Conservation (phyloP, 2,113 vertebrate genomes). For the Glaucidium brasilianum region DNA sequence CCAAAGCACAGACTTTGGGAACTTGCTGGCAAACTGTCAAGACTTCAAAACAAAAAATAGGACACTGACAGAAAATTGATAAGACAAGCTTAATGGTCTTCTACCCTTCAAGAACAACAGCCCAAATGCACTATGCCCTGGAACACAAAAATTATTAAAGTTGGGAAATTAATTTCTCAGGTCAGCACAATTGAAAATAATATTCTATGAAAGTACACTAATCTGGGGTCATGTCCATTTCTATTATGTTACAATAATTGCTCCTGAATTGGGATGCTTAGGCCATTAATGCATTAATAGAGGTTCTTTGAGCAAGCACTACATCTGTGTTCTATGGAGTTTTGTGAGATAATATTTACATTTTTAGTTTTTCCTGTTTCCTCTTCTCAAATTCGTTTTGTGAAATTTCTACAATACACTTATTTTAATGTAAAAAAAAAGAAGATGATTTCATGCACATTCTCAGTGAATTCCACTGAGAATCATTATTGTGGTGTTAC, state of each 20-base stretch:
- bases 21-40: neutral
- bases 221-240: neutral
- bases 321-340: neutral
- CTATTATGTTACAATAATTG: neutral
- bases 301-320: neutral
- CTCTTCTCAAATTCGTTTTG: neutral
- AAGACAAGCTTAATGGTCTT: neutral
- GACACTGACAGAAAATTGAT: neutral
- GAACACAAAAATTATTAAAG: neutral
- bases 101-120: neutral
- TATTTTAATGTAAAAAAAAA: neutral
- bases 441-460: neutral
- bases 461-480: neutral
- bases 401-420: neutral
- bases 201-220: neutral
- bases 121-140: neutral
- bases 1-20: neutral
- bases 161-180: neutral
- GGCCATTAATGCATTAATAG: neutral
- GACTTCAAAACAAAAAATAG: neutral
- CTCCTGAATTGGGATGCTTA: neutral
- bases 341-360: neutral
- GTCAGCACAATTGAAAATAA: neutral
- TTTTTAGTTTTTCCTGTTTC: neutral
- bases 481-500: neutral